Conservation (phyloP, 2,797 vertebrate species). For the Myioborus miniatus region DNA sequence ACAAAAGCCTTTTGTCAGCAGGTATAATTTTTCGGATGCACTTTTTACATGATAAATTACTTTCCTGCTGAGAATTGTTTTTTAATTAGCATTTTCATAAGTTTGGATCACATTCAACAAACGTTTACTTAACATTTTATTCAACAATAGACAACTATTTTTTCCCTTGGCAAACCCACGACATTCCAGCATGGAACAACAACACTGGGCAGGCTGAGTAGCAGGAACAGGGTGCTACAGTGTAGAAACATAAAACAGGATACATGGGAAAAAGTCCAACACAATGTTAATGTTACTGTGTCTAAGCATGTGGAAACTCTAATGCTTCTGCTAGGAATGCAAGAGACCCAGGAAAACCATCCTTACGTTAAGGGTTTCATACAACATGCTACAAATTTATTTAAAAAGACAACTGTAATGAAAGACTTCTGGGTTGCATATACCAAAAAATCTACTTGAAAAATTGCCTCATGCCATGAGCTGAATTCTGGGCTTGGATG, state of each 20-base stretch:
- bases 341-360: neutral
- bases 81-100: constrained; percentile 11
- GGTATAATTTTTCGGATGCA: neutral
- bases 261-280: neutral
- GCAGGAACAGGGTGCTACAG: neutral
- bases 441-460: neutral
- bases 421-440: neutral
- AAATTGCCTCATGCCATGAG: neutral
- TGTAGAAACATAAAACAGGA: neutral
- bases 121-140: constrained; percentile 3
- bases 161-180: neutral
- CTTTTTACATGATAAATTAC: neutral
- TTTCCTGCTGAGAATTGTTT: neutral
- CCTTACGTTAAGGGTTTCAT: neutral
- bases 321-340: neutral
- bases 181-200: neutral
- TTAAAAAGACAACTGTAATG: neutral
- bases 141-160: neutral
- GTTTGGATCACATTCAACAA: constrained; percentile 1
- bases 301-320: neutral
- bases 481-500: neutral
- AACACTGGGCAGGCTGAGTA: neutral
- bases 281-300: neutral
- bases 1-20: neutral
- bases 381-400: neutral